Conservation (phyloP, 2,888 invertebrate genomes). For the Erebia epiphron region DNA sequence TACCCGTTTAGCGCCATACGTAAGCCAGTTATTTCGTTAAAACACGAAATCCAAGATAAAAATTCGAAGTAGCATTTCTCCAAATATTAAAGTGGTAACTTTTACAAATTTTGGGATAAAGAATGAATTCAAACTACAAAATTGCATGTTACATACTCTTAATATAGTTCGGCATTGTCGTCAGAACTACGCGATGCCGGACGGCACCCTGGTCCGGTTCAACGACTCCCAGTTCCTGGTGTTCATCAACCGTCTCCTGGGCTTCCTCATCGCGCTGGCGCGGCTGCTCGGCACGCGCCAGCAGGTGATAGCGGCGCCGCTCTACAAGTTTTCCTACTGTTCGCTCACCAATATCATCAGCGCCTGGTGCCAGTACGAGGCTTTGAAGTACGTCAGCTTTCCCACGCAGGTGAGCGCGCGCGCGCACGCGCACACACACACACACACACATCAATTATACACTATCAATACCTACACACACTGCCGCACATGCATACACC, state of each 20-base stretch:
- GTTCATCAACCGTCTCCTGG: slow-evolving; percentile 95
- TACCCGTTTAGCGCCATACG: no score
- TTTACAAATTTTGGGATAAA: no score
- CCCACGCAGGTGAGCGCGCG: slow-evolving; percentile 83
- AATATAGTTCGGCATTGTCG: background rate
- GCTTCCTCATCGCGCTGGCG: slow-evolving; percentile 87
- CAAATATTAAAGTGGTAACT: no score
- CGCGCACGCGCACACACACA: no score
- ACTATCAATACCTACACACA: background rate
- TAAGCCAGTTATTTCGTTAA: no score
- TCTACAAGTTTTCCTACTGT: slow-evolving; percentile 97
- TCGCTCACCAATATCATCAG: slow-evolving; percentile 98
- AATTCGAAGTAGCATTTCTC: no score
- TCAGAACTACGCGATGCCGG: slow-evolving; percentile 86
- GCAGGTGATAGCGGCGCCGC: slow-evolving; percentile 90
- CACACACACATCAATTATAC: background rate
- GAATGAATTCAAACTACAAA: no score
- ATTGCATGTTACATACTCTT: background rate
- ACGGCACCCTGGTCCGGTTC: slow-evolving; percentile 87
- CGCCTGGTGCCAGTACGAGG: slow-evolving; percentile 99
- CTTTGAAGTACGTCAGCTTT: slow-evolving; percentile 98
- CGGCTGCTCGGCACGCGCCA: slow-evolving; percentile 84
- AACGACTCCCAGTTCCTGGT: slow-evolving; percentile 98
- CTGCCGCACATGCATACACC: no score
- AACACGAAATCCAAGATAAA: no score